Evolutionary conservation across 1,140 invertebrate species (phyloP), one percentile per base, ranked within the genome.

Genomic region (Ruditapes philippinarum): DNA sequence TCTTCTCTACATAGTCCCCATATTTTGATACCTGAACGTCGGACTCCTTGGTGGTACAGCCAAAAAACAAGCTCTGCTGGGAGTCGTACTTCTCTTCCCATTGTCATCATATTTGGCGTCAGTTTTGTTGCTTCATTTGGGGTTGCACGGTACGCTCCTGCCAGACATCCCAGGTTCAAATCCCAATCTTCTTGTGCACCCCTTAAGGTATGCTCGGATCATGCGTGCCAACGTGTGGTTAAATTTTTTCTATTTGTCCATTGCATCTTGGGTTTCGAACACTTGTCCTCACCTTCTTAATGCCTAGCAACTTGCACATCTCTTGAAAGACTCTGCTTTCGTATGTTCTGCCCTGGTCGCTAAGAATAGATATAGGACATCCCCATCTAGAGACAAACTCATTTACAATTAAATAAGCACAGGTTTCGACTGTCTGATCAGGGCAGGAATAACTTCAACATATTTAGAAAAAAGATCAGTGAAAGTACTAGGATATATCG

Each of bases 151-250:
- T 92, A 92, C 1, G 80, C 84, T 0, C 57, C 60, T n/a, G 70
- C 74, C 2, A 93, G 14, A 62, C 86, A 80, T 12, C 65, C 79
- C 7, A 93, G 45, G 36, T 87, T 57, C 3, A 62, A 17, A 74
- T 93, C 91, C 92, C 91, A 93, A 17, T 92, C 79, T 1, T 33
- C 42, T 68, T 92, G 84, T 22, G 81, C 49, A 31, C 33, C n/a
- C 45, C 14, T 33, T 1, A 12, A 89, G 28, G n/a, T 83, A 96
- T 91, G 92, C 73, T 7, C 88, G 79, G 54, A 94, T 83, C 89
- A 91, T 91, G 1, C 79, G n/a, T 1, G 86, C 54, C 4, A 94
- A 60, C 22, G 94, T 94, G 25, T 88, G 40, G 70, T 95, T 95
- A 40, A 93, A 89, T 42, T 93, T n/a, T 73, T 51, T 95, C 92